Evolutionary conservation across 2,797 vertebrate species (phyloP), one percentile per base, ranked within the genome.

Genomic region (Bovichtus variegatus): DNA sequence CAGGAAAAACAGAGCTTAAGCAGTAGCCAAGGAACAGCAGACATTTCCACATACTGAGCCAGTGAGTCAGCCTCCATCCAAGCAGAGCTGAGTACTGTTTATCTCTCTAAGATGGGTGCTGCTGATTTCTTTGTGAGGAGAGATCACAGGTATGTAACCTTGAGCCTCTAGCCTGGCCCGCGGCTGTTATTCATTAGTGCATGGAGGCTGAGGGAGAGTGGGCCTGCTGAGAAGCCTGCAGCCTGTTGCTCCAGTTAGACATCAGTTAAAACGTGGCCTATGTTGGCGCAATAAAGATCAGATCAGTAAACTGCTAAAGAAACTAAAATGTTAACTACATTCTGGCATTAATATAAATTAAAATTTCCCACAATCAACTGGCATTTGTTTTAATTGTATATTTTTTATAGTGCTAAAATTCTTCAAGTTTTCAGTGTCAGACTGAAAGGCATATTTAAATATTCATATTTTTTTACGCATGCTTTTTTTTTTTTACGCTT

Each of bases 41-140:
- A 81, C 84, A 82, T 89, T 85, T 91, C 80, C 80, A 87, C 70
- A 76, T 74, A 71, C 71, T 76, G 76, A 89, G 80, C 78, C 78
- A 80, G 80, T 89, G 86, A 91, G 82, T 90, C 88, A 89, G 83
- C 79, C 72, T 82, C 70, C 82, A 83, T 89, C 81, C 81, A 60
- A 79, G 88, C 81, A 77, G 51, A 82, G 80, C 79, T 71, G 80
- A 87, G 78, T 36, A 72, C 71, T 88, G 85, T 91, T 91, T 89
- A 85, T 90, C 84, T 81, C 76, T 84, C 86, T 76, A 83, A 90
- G 85, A 93, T 90, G 87, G 89, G 74, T 79, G 85, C 89, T 88
- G 88, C 79, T 86, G 89, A 83, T 89, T 82, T 82, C 85, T 92
- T 82, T 90, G 81, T 81, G 85, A 84, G 71, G 15, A 64, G 44